Conservation (phyloP, 2,113 vertebrate genomes). For the Sceloporus tristichus region DNA sequence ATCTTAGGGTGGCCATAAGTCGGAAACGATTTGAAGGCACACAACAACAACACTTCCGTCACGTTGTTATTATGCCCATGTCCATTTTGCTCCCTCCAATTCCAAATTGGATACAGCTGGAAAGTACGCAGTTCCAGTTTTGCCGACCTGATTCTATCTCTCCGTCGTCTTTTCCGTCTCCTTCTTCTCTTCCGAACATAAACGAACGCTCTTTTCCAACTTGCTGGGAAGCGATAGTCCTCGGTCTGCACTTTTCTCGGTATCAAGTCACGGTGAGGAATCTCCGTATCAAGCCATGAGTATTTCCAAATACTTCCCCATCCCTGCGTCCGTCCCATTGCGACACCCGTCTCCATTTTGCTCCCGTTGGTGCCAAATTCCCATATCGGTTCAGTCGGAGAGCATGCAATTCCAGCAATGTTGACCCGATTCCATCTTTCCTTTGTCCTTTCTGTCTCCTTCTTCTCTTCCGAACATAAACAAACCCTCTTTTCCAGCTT, state of each 20-base stretch:
- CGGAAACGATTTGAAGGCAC: too few species aligned
- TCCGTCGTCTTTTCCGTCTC: constrained; percentile 49
- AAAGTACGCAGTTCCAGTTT: background rate
- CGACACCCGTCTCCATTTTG: background rate
- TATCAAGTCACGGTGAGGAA: constrained; percentile 77
- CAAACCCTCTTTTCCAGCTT: constrained; percentile 51
- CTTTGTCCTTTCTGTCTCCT: constrained; percentile 53
- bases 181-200: background rate
- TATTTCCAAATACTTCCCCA: too few species aligned
- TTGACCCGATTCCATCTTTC: accelerated
- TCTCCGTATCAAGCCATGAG: constrained; percentile 56
- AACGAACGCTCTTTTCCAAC: constrained; percentile 45
- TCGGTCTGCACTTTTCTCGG: constrained; percentile 70
- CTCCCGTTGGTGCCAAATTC: background rate
- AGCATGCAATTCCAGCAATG: background rate
- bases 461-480: background rate
- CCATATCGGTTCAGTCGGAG: too few species aligned
- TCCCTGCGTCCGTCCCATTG: too few species aligned
- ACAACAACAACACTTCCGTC: too few species aligned
- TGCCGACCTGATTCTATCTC: accelerated
- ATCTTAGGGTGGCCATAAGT: too few species aligned
- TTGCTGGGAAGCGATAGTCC: constrained; percentile 73
- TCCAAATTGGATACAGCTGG: too few species aligned
- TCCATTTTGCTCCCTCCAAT: too few species aligned
- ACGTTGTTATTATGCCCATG: too few species aligned